Base-by-base conservation (phyloP, 2,888 invertebrate genomes). In the Pogonocherus hispidulus region DNA sequence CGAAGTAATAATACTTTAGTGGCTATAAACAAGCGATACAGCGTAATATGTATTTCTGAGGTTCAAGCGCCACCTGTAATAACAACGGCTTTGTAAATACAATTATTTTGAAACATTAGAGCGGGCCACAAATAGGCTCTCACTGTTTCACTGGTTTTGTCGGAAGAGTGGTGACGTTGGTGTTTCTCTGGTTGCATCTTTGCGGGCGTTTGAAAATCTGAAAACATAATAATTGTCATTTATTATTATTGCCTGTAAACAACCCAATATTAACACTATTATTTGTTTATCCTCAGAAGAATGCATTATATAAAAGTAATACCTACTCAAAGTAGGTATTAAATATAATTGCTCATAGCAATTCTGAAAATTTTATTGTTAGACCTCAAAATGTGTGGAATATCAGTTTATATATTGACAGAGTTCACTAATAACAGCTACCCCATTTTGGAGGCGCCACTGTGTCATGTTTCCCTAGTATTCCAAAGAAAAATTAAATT, bases 121-220 rank as follows among this genome's bases (percentile, higher is more conserved):
- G 94, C 93, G 0, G 96, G 96, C 96, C 96, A 96, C 59, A 96
- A 88, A 85, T 94, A 95, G 1, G 92, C 91, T 81, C 91, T 90
- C 78, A 96, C 93, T 54, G 90, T 89, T 82, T 93, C 92, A 6
- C 91, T 92, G 74, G 91, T 91, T 1, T 91, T 89, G 81, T 94
- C 92, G 0, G 95, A 91, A 0, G 90, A 87, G 79, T 94, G 92
- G 86, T 93, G 94, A 3, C 95, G 89, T 5, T 93, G 92, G 85
- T 96, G 96, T 76, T 91, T 89, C 75, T 94, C 93, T 2, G 91
- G 89, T 71, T 92, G 90, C 86, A 83, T 70, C 55, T 80, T 77
- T 66, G 82, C 77, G 87, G 91, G 91, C 69, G 91, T 89, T 71
- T 91, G 91, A 76, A 92, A 92, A 84, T 92, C 91, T 74, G 59